These are phyloP conservation scores for Stramonita haemastoma DNA, from an alignment of 2,888 invertebrate genomes.

Conservation along the genomic window DNA sequence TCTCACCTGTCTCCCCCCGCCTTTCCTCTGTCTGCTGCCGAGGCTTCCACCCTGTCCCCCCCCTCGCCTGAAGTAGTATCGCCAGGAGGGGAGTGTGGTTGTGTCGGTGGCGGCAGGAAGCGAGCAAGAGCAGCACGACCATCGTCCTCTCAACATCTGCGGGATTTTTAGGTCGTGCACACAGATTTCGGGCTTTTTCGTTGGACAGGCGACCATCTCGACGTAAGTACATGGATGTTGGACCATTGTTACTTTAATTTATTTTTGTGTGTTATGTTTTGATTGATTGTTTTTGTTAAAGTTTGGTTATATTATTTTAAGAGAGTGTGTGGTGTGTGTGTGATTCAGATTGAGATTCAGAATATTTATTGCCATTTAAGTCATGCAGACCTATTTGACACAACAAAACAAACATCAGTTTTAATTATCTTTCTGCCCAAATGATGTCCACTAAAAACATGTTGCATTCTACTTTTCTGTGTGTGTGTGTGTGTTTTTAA, in stretches of 20 bases:
- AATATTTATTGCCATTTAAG: too few species aligned
- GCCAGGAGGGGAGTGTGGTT: slow-evolving; percentile 34
- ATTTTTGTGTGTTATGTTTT: not conserved
- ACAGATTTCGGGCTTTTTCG: slow-evolving; percentile 31
- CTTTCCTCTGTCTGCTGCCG: not conserved
- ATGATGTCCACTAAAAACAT: too few species aligned
- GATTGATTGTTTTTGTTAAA: not conserved
- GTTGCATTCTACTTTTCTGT: too few species aligned
- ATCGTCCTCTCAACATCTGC: slow-evolving; percentile 15
- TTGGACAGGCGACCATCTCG: slow-evolving; percentile 32
- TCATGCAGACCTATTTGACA: too few species aligned
- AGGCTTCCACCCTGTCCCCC: slow-evolving; percentile 12
- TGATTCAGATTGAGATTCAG: too few species aligned
- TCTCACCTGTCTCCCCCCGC: not conserved
- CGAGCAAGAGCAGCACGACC: slow-evolving; percentile 9
- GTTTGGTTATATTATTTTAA: too few species aligned
- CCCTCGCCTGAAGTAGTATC: not conserved
- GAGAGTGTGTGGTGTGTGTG: too few species aligned
- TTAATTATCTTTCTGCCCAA: too few species aligned
- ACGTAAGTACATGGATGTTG: not conserved
- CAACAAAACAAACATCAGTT: too few species aligned
- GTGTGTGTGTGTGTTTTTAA: too few species aligned
- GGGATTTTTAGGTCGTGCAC: slow-evolving; percentile 22
- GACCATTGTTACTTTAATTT: not conserved
- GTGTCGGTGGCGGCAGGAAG: slow-evolving; percentile 26